Conservation (phyloP, 1,140 invertebrate species). For the Leptopilina clavipes region DNA sequence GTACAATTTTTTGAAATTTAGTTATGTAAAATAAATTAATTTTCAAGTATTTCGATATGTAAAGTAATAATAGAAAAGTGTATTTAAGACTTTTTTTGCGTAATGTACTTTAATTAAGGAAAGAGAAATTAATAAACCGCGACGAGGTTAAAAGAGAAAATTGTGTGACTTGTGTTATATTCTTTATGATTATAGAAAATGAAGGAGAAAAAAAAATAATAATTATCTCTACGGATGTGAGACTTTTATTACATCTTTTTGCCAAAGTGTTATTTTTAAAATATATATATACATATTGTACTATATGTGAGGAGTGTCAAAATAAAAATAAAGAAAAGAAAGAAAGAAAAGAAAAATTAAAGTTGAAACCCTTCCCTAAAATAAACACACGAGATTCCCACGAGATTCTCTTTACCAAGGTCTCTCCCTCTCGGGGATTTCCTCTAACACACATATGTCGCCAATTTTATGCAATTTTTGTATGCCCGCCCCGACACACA, state of each 20-base stretch:
- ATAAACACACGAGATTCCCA: constrained; percentile 52
- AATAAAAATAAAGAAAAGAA: constrained; percentile 40
- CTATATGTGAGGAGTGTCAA: constrained; percentile 23
- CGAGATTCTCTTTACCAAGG: constrained; percentile 43
- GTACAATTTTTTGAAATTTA: no score
- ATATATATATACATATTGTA: not conserved
- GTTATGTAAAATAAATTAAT: no score
- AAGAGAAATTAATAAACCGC: no score
- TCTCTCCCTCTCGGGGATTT: constrained; percentile 35
- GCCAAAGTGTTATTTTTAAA: constrained; percentile 38
- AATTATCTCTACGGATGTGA: not conserved
- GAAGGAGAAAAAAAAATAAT: no score
- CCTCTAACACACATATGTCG: constrained; percentile 55
- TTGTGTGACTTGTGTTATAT: constrained; percentile 1
- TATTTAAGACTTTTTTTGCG: not conserved
- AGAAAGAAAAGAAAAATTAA: constrained; percentile 10
- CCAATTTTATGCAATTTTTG: constrained; percentile 58
- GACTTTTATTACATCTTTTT: not conserved
- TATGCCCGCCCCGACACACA: constrained; percentile 28
- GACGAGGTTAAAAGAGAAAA: not conserved
- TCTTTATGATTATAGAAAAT: no score
- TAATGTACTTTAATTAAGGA: no score
- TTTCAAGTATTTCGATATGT: no score
- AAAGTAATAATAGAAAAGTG: no score
- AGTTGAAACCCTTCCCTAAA: constrained; percentile 42